A percentile compares a stretch with the other conserved stretches of the same genome.
Conservation (phyloP, 2,888 invertebrate genomes). For the Drosophila mulleri region DNA sequence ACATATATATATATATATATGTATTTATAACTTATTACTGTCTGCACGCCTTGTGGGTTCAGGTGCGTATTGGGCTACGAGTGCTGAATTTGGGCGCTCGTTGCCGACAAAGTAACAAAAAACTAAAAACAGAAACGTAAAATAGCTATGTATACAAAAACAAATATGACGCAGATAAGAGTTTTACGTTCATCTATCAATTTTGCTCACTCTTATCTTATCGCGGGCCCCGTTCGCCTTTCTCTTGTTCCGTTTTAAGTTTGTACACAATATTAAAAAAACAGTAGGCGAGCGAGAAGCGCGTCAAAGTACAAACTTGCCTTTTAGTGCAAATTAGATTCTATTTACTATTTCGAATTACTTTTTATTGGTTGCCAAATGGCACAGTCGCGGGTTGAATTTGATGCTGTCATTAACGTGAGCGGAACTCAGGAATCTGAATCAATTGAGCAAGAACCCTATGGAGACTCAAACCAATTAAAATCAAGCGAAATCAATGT, state of each 20-base stretch:
- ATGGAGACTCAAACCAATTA: slow-evolving; percentile 34
- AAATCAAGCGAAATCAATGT: slow-evolving; percentile 42
- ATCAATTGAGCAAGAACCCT: slow-evolving; percentile 33
- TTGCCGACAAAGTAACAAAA: background rate
- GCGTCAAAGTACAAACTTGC: slow-evolving; percentile 54
- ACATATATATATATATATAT: background rate
- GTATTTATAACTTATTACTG: slow-evolving; percentile 31
- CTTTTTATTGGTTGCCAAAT: slow-evolving; percentile 42
- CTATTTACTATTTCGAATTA: slow-evolving; percentile 36
- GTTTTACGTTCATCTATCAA: slow-evolving; percentile 21
- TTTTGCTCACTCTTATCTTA: slow-evolving; percentile 61
- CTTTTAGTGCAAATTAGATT: slow-evolving; percentile 32
- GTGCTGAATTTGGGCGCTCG: slow-evolving; percentile 18
- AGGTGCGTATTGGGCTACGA: slow-evolving; percentile 33
- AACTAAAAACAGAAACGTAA: background rate
- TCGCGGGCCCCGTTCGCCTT: slow-evolving; percentile 37
- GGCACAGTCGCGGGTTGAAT: slow-evolving; percentile 35
- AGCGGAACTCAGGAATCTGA: slow-evolving; percentile 25
- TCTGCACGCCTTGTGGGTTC: slow-evolving; percentile 29
- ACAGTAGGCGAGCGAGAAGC: slow-evolving; percentile 54
- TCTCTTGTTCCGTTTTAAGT: slow-evolving; percentile 54
- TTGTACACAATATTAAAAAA: slow-evolving; percentile 46
- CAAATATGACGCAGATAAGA: slow-evolving; percentile 40
- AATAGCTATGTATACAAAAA: background rate
- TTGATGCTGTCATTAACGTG: slow-evolving; percentile 39